phyloP scores from a whole-genome alignment of 2,888 invertebrate genomes.

The Alloplasta piceator region DNA sequence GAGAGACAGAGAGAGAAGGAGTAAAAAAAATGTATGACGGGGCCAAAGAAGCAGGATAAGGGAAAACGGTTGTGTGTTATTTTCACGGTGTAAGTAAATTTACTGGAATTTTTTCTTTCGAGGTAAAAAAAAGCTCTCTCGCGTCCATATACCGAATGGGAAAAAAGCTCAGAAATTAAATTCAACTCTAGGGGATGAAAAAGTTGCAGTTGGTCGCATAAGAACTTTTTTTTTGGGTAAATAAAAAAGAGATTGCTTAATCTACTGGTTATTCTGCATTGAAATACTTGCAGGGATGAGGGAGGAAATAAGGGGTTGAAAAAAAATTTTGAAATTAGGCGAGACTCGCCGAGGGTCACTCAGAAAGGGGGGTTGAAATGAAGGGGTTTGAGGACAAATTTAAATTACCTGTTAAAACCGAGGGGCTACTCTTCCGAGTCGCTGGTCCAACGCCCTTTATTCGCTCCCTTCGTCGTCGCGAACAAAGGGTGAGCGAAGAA shows the following conservation, averaged over 20 bases:
- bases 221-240: slow-evolving; percentile 34
- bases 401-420: slow-evolving; percentile 66
- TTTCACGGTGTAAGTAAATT: neutral
- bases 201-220: neutral
- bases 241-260: slow-evolving; percentile 19
- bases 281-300: slow-evolving; percentile 35
- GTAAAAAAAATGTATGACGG: slow-evolving; percentile 9
- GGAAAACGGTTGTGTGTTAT: neutral
- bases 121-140: too few species aligned
- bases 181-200: too few species aligned
- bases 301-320: slow-evolving; percentile 24
- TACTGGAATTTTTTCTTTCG: too few species aligned
- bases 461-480: slow-evolving; percentile 32
- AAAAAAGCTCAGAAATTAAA: too few species aligned
- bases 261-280: slow-evolving; percentile 55
- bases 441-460: slow-evolving; percentile 3
- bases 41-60: slow-evolving; percentile 4
- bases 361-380: slow-evolving; percentile 14
- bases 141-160: too few species aligned
- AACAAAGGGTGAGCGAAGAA: neutral
- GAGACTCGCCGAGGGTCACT: slow-evolving; percentile 14
- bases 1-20: neutral
- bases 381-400: slow-evolving; percentile 64
- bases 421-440: slow-evolving; percentile 51
- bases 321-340: slow-evolving; percentile 11